Percentiles rank a stretch among this genome's conserved stretches.
These are phyloP conservation scores for Pogonocherus hispidulus DNA, from an alignment of 2,888 invertebrate species.

Conservation along the genomic window DNA sequence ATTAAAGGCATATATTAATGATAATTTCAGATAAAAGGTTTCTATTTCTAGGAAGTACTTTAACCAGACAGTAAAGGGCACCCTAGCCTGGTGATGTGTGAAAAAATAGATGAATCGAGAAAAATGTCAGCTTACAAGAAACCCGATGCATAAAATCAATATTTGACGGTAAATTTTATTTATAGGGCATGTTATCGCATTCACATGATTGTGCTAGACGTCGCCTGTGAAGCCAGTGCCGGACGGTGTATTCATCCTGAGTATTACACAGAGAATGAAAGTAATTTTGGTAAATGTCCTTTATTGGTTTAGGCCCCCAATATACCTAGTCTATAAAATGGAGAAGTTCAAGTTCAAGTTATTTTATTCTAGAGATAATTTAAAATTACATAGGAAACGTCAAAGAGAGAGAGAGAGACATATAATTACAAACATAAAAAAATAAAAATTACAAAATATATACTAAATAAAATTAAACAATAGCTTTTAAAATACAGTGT, in stretches of 20 bases:
- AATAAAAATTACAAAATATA: too few relatives aligned
- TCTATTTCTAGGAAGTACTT: not conserved
- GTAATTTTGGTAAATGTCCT: not conserved
- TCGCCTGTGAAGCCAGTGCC: not conserved
- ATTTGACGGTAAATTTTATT: conserved; percentile 35
- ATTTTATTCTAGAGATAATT: too few relatives aligned
- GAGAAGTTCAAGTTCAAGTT: too few relatives aligned
- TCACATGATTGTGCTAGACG: conserved; percentile 7
- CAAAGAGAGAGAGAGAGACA: too few relatives aligned
- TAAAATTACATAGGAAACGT: too few relatives aligned
- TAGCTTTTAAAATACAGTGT: too few relatives aligned
- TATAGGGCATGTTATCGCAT: conserved; percentile 17
- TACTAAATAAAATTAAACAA: too few relatives aligned
- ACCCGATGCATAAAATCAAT: conserved; percentile 26
- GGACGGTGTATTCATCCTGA: not conserved
- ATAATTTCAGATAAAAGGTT: too few relatives aligned
- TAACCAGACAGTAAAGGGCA: conserved; percentile 20
- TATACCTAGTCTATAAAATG: too few relatives aligned
- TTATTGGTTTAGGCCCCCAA: too few relatives aligned
- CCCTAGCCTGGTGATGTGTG: conserved; percentile 11
- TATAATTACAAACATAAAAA: too few relatives aligned
- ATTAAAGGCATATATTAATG: too few relatives aligned
- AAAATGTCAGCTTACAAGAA: conserved; percentile 27
- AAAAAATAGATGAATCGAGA: conserved; percentile 4
- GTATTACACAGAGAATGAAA: not conserved